Base-by-base conservation (phyloP, 2,797 vertebrate species). In the Premnoplex brunnescens region DNA sequence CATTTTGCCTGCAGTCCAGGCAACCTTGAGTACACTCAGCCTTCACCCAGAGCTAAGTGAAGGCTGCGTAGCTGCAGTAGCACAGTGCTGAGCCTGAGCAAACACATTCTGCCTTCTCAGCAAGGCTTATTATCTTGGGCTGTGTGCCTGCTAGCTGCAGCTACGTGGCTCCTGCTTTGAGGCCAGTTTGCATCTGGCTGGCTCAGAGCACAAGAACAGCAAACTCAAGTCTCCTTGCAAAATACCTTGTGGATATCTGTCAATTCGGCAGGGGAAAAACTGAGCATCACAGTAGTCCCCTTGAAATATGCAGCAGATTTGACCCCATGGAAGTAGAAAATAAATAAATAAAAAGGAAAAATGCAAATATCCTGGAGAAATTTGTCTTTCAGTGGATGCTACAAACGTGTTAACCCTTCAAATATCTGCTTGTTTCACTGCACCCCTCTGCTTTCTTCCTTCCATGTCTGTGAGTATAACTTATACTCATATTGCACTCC, bases 21-120 rank as follows among this genome's bases (percentile, higher is more conserved):
- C 26, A 74, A 41, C 17, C 17, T 12, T 0, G 1, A 52, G 58
- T 32, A 8, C 3, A 54, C 1, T 1, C 7, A 36, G 28, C 24
- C 55, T 66, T 60, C 13, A 18, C 39, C 10, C 10, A 1, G 26
- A 41, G 37, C 12, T 34, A 19, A 56, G n/a, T 2, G 21, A 30
- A 22, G 26, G 10, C 48, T 26, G 19, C 2, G 22, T 23, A 71
- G 34, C 13, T 46, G 58, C n/a, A 17, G 34, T 19, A 78, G 54
- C 44, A 4, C 3, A 18, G 52, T 12, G 59, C 69, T 36, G 48
- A 95, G 88, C 37, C 64, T n/a, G 26, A 72, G 62, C 41, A 81
- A 88, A 72, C 14, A 14, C 14, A 49, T 64, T 36, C 66, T 72
- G 43, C 69, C 30, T 75, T 84, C 62, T 81, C 74, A 88, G 60